Conservation (phyloP, 2,797 vertebrate genomes). For the Discoglossus pictus region DNA sequence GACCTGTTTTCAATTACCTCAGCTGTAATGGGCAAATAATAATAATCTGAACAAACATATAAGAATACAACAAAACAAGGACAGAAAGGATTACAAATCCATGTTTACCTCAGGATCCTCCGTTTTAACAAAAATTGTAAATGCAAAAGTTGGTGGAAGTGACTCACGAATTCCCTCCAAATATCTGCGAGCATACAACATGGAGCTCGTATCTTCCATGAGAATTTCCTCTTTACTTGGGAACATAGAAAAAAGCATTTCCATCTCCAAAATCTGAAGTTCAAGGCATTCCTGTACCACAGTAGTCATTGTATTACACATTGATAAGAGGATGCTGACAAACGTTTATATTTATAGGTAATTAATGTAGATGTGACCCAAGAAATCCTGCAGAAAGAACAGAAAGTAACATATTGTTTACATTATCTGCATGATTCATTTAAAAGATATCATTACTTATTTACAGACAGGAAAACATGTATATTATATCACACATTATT, state of each 20-base stretch:
- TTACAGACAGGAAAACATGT: too few relatives aligned
- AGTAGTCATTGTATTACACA: constrained; percentile 7
- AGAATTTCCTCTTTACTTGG: constrained; percentile 70
- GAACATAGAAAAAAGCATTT: constrained; percentile 76
- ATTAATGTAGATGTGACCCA: too few relatives aligned
- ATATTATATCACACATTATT: too few relatives aligned
- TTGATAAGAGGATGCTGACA: too few relatives aligned
- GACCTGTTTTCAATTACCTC: too few relatives aligned
- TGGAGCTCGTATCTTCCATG: constrained; percentile 60
- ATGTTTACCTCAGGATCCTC: constrained; percentile 66
- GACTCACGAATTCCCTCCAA: constrained; percentile 55
- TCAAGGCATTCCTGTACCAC: constrained; percentile 62
- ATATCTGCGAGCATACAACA: constrained; percentile 60
- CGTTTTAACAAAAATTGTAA: constrained; percentile 58
- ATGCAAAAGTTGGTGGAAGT: constrained; percentile 64
- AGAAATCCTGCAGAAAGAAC: too few relatives aligned
- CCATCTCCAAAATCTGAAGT: constrained; percentile 73
- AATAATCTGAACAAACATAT: not conserved
- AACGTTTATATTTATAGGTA: too few relatives aligned
- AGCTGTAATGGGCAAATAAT: not conserved
- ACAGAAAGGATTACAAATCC: not conserved
- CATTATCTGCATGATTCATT: too few relatives aligned
- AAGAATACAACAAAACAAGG: constrained; percentile 23
- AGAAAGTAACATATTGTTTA: too few relatives aligned
- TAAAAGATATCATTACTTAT: too few relatives aligned